Base-by-base conservation (phyloP, 2,888 invertebrate genomes). In the Amphipoea oculea region DNA sequence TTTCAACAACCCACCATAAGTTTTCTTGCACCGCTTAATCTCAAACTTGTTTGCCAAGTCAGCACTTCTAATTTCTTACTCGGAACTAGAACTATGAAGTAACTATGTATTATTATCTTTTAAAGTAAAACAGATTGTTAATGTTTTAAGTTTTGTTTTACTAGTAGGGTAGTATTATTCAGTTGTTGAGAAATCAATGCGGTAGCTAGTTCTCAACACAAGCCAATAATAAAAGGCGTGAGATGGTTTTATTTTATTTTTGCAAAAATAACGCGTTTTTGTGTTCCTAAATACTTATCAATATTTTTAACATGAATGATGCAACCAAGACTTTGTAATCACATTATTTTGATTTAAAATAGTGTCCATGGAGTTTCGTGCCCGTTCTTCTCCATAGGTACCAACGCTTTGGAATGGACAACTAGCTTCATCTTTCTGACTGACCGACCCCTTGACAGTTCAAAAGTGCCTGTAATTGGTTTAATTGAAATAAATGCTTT, bases 1-100 rank as follows among this genome's bases (percentile, higher is more conserved):
- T 84, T 51, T 70, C 63, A 84, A 78, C 74, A 42, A 48, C 72
- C 77, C 57, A 45, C 80, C 68, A 69, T 72, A 85, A 87, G 79
- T 84, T 86, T 79, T 76, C 76, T 73, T 80, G 73, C 75, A 80
- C 51, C 70, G 69, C 60, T 87, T 76, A 84, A 80, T 87, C 81
- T 78, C 14, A 69, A 84, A 84, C 77, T 84, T 68, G 79, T 84
- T 85, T 68, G 14, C 87, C 12, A 62, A 86, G 45, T 84, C 87
- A 73, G 79, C 76, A 83, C 60, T 83, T 83, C 83, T 73, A 82
- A 77, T 71, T 77, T 77, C 20, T 65, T 70, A 70, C 65, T 77
- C 62, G 12, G 29, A 51, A 54, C 17, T 23, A 68, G 54, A 86
- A 77, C 73, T 71, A 29, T 63, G 60, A 57, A 48, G 51, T 51